phyloP scores from a whole-genome alignment of 2,888 invertebrate species.

The Ariolimax columbianus region DNA sequence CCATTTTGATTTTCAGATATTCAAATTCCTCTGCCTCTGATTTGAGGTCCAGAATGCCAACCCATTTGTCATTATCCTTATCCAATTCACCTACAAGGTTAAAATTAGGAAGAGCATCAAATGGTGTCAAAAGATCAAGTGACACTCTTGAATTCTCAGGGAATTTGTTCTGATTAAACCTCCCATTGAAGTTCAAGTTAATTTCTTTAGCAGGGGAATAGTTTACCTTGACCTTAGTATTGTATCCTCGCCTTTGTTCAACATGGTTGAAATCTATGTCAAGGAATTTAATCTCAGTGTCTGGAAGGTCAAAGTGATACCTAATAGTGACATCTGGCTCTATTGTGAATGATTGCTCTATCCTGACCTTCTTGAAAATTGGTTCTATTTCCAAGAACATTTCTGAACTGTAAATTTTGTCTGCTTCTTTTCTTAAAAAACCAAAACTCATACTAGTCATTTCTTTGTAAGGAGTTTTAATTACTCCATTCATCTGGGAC shows the following conservation, averaged over 20 bases:
- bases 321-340: conserved; percentile 13
- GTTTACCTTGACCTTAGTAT: conserved; percentile 38
- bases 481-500: conserved; percentile 5
- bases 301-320: conserved; percentile 31
- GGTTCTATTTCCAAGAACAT: conserved; percentile 32
- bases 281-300: conserved; percentile 38
- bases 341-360: conserved; percentile 29
- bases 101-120: conserved; percentile 43
- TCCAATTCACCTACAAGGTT: conserved; percentile 21
- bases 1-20: conserved; percentile 24
- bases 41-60: conserved; percentile 35
- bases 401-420: not conserved
- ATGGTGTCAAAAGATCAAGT: conserved; percentile 50
- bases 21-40: conserved; percentile 22
- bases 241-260: conserved; percentile 24
- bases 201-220: conserved; percentile 44
- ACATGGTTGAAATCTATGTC: conserved; percentile 21
- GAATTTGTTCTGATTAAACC: conserved; percentile 31
- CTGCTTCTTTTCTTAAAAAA: not conserved
- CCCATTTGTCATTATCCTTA: conserved; percentile 36
- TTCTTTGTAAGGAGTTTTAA: conserved; percentile 43
- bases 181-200: conserved; percentile 23
- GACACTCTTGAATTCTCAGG: conserved; percentile 34
- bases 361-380: conserved; percentile 27
- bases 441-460: conserved; percentile 35